These are phyloP conservation scores for Fabriciana adippe DNA, from an alignment of 2,888 invertebrate genomes.

Conservation along the genomic window DNA sequence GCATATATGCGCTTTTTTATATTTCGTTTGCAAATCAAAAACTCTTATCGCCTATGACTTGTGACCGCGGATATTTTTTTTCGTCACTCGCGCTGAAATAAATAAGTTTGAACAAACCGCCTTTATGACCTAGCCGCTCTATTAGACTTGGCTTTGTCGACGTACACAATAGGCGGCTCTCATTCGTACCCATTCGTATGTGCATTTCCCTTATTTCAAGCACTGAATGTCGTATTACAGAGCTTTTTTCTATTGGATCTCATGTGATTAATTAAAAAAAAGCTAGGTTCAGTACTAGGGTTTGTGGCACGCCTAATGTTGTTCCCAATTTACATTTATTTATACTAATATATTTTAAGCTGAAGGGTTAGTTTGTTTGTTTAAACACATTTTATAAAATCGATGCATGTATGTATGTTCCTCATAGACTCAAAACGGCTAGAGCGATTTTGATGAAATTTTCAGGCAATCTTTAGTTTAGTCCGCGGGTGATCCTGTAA, in stretches of 20 bases:
- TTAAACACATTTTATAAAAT: too few relatives aligned
- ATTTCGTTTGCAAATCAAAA: too few relatives aligned
- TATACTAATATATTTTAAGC: too few relatives aligned
- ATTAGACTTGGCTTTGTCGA: conserved; percentile 27
- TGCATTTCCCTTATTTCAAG: conserved; percentile 12
- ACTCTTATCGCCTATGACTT: not conserved
- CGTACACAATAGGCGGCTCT: conserved; percentile 17
- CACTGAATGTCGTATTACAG: conserved; percentile 15
- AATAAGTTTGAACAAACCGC: conserved; percentile 34
- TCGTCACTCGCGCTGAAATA: conserved; percentile 27
- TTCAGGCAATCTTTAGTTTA: too few relatives aligned
- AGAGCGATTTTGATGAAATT: too few relatives aligned
- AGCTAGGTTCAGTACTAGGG: conserved; percentile 6
- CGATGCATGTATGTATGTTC: too few relatives aligned
- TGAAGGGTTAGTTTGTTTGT: too few relatives aligned
- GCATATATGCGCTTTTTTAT: too few relatives aligned
- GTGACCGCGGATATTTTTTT: conserved; percentile 13
- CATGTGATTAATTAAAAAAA: conserved; percentile 17
- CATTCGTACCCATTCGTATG: conserved; percentile 21
- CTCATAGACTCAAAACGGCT: too few relatives aligned
- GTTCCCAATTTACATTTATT: not conserved
- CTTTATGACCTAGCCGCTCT: conserved; percentile 26
- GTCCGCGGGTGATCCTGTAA: too few relatives aligned
- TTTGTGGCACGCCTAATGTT: conserved; percentile 12
- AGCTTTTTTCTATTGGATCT: conserved; percentile 9